Evolutionary conservation across 2,888 invertebrate species (phyloP), one percentile per base, ranked within the genome.

Genomic region (Trypoxylon attenuatum): DNA sequence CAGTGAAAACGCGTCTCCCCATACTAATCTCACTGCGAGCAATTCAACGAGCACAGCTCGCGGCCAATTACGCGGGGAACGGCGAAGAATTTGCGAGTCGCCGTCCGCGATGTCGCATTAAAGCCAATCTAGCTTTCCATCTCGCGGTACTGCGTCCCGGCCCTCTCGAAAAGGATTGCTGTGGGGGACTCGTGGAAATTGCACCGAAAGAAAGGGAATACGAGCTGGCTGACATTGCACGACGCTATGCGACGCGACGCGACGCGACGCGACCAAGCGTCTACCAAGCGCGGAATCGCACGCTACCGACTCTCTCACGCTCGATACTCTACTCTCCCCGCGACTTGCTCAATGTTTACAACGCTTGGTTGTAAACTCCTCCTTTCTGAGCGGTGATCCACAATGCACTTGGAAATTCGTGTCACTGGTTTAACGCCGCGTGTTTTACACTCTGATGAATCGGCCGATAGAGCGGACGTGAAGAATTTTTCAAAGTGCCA

Each of bases 61-160:
- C 33, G 51, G 69, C 71, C 73, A 81, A 82, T 80, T 79, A 76
- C 62, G 69, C 69, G 71, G 39, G 72, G 76, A 80, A 71, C 71
- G 62, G 63, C 59, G 49, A 71, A 73, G 77, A 73, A 75, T 81
- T 78, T 76, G 77, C 71, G 69, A 70, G 64, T 46, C 49, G 13
- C 15, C 21, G 45, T 53, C 42, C 39, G 53, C 46, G 55, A 39
- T n/a, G 25, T 23, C 22, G 55, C 64, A 75, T 74, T 76, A 65
- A 33, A 45, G 59, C 46, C 62, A 65, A 76, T 75, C 73, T 57
- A 33, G 38, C 61, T 47, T 65, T 65, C 61, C 62, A 58, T 76
- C 69, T 62, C 25, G n/a, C 52, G 42, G n/a, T n/a, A n/a, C n/a
- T n/a, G n/a, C 43, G 50, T 46, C 58, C 53, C 47, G 58, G 23